These are phyloP conservation scores for Cossypha niveicapilla DNA, from an alignment of 2,797 vertebrate genomes.

Conservation along the genomic window DNA sequence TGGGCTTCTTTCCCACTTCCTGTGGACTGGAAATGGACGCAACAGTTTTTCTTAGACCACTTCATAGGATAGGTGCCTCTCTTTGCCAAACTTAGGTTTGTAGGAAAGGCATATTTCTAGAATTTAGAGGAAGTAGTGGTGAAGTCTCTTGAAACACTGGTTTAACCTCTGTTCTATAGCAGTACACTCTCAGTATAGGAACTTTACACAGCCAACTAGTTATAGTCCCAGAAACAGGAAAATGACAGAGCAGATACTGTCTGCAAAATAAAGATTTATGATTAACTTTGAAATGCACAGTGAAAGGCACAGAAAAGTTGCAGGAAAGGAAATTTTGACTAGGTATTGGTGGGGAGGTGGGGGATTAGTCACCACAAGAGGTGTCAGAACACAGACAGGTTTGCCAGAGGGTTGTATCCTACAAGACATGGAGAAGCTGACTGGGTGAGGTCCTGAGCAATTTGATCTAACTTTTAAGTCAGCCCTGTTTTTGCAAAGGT, in stretches of 20 bases:
- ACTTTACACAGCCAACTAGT: not conserved
- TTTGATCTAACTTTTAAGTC: not conserved
- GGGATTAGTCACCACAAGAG: not conserved
- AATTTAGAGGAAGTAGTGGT: not conserved
- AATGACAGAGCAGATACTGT: not conserved
- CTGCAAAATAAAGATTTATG: not conserved
- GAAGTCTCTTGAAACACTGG: not conserved
- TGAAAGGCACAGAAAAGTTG: not conserved
- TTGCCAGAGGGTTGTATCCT: not conserved
- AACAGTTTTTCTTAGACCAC: constrained; percentile 13
- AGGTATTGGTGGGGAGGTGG: not conserved
- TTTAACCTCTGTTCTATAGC: not conserved
- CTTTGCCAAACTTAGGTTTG: not conserved
- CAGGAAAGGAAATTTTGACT: not conserved
- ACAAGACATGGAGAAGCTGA: not conserved
- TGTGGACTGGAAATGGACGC: not conserved
- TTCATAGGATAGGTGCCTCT: not conserved
- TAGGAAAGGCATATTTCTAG: not conserved
- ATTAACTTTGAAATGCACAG: not conserved
- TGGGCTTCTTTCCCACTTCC: constrained; percentile 14
- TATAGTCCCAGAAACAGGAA: not conserved
- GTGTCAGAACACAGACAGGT: not conserved
- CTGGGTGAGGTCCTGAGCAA: not conserved
- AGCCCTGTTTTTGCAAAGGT: not conserved
- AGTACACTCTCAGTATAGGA: not conserved